A percentile compares a stretch with the other conserved stretches of the same genome.
phyloP scores from a whole-genome alignment of 2,888 invertebrate species.

The Microctonus hyperodae region DNA sequence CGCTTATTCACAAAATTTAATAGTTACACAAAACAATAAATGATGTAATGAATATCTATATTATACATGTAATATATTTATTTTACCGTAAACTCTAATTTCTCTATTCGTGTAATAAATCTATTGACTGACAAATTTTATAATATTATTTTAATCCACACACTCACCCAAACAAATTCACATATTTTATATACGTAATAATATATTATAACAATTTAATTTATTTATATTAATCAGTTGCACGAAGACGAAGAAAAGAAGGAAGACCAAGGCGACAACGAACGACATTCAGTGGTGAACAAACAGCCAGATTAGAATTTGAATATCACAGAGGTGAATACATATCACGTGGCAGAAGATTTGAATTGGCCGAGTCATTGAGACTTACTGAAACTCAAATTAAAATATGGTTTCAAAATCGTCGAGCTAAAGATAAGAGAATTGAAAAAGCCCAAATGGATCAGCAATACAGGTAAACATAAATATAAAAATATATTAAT shows the following conservation, averaged over 20 bases:
- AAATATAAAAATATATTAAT: background rate
- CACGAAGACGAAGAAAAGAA: slow-evolving; percentile 84
- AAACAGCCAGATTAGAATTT: slow-evolving; percentile 87
- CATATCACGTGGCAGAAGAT: slow-evolving; percentile 84
- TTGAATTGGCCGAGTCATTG: slow-evolving; percentile 78
- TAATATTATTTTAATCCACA: no score
- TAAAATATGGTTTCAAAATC: slow-evolving; percentile 93
- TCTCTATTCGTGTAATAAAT: background rate
- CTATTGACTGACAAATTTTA: no score
- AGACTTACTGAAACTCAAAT: slow-evolving; percentile 80
- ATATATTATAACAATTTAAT: background rate
- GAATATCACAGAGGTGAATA: slow-evolving; percentile 94
- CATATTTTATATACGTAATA: background rate
- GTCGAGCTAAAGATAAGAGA: slow-evolving; percentile 94
- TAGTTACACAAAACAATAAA: slow-evolving; percentile 16
- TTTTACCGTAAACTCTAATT: background rate
- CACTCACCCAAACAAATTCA: no score
- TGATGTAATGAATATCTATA: background rate
- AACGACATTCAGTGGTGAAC: slow-evolving; percentile 94
- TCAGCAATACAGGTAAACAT: slow-evolving; percentile 87
- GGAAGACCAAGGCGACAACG: slow-evolving; percentile 87
- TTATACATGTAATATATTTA: slow-evolving; percentile 7
- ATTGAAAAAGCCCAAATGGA: slow-evolving; percentile 96
- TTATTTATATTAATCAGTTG: slow-evolving; percentile 68
- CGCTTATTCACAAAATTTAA: slow-evolving; percentile 13